Base-by-base conservation (phyloP, 2,797 vertebrate species). In the Takifugu rubripes region DNA sequence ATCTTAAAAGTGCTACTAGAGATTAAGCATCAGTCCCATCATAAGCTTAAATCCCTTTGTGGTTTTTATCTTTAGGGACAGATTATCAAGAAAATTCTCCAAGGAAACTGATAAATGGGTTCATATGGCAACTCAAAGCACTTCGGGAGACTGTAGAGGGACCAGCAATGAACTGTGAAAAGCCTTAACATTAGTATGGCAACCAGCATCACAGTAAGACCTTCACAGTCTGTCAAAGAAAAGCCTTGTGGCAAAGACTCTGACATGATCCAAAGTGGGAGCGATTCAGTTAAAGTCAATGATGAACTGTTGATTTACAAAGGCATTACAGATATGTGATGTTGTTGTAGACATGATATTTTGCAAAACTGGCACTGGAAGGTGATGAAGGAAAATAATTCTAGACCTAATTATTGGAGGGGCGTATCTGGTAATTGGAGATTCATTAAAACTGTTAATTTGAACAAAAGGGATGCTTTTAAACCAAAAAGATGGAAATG, bases 1-100 rank as follows among this genome's bases (percentile, higher is more conserved):
- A 60, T 53, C 58, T 74, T 78, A 82, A 79, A 84, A 67, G 71
- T 58, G 40, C 70, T 84, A 79, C 86, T 86, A 76, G 81, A 64
- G 64, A 78, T 72, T 85, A 83, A 84, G 85, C 72, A 72, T 58
- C 60, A 56, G 52, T 29, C 11, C 72, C 49, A 64, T 51, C 44
- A 16, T 48, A 55, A 59, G 56, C 49, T 74, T 45, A 77, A 87
- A 84, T 79, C 74, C 73, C 36, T 74, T 63, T 54, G 67, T 43
- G 62, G 70, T 52, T 70, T 60, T 59, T 52, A 59, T 61, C 69
- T 51, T 27, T 24, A 51, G 56, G 64, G 67, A 67, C 66, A 82
- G 81, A 85, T 89, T 87, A 87, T 55, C 66, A 40, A 48, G 49
- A 5, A 48, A 61, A 73, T 69, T 43, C 75, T 61, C 60, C 26